phyloP scores from a whole-genome alignment of 1,140 invertebrate species.

The Pachyrhynchus sulphureomaculatus region DNA sequence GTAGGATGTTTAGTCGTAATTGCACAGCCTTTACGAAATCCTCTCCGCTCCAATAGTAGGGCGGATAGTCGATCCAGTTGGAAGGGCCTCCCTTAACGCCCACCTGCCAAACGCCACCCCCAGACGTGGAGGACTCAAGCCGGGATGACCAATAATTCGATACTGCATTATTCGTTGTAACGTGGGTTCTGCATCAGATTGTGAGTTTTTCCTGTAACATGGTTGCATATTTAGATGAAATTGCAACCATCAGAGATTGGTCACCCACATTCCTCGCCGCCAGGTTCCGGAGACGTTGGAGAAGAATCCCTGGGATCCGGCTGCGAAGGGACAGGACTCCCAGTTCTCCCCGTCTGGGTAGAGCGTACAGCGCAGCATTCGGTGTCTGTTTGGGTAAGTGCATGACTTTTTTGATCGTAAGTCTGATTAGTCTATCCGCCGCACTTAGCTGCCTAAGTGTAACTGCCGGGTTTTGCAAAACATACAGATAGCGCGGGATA shows the following conservation, averaged over 20 bases:
- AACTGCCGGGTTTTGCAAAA: slow-evolving; percentile 10
- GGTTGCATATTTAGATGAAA: too few species aligned
- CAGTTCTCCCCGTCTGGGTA: slow-evolving; percentile 8
- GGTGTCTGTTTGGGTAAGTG: slow-evolving; percentile 12
- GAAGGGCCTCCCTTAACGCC: neutral
- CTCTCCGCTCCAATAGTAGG: slow-evolving; percentile 7
- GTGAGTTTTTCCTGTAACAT: too few species aligned
- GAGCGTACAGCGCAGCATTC: slow-evolving; percentile 15
- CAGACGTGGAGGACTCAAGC: too few species aligned
- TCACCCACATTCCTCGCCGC: too few species aligned
- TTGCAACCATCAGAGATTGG: too few species aligned
- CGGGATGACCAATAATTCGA: too few species aligned
- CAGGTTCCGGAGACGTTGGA: too few species aligned
- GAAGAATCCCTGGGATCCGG: neutral
- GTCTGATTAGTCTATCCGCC: slow-evolving; percentile 15
- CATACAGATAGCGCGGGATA: neutral
- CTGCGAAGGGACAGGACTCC: neutral
- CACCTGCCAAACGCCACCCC: neutral
- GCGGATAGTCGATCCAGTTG: neutral
- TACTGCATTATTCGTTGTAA: too few species aligned
- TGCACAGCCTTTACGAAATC: slow-evolving; percentile 25
- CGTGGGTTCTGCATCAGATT: too few species aligned
- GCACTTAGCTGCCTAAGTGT: slow-evolving; percentile 3
- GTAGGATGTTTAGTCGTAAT: slow-evolving; percentile 12
- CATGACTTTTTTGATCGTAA: slow-evolving; percentile 6